Conservation (phyloP, 2,888 invertebrate genomes). For the Xanthostigma xanthostigma region DNA sequence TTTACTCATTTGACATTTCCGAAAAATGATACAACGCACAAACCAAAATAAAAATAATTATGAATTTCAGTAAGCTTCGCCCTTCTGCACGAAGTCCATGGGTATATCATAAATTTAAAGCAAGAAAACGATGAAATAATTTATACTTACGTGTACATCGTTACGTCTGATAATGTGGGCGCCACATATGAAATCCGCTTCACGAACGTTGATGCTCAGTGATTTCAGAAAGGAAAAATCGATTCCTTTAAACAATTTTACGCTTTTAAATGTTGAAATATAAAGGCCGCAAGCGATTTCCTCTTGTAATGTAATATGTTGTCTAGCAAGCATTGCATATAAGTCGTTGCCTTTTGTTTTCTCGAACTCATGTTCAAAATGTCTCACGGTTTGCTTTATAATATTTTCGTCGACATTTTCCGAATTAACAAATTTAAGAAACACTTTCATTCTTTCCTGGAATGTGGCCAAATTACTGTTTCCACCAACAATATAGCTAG, state of each 20-base stretch:
- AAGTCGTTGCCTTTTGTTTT: slow-evolving; percentile 11
- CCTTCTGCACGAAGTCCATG: no score
- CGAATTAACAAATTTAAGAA: slow-evolving; percentile 13
- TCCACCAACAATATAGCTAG: slow-evolving; percentile 11
- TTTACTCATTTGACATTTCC: no score
- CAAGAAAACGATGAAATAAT: slow-evolving; percentile 7
- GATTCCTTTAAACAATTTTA: slow-evolving; percentile 5
- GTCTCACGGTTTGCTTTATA: slow-evolving; percentile 11
- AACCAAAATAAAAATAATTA: no score
- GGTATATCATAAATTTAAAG: no score
- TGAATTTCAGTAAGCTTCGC: no score
- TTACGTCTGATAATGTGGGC: slow-evolving; percentile 16
- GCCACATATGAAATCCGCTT: slow-evolving; percentile 12
- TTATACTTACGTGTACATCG: slow-evolving; percentile 15
- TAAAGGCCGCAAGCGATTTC: slow-evolving; percentile 7
- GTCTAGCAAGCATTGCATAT: neutral
- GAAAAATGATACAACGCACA: no score
- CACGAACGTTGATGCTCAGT: slow-evolving; percentile 8
- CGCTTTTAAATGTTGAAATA: slow-evolving; percentile 4
- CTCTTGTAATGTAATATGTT: slow-evolving; percentile 6
- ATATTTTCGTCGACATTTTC: slow-evolving; percentile 12
- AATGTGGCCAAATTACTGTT: slow-evolving; percentile 13
- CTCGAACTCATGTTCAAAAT: slow-evolving; percentile 15
- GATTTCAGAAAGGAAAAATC: slow-evolving; percentile 8
- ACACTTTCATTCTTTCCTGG: slow-evolving; percentile 13